Percentiles rank a stretch among this genome's conserved stretches.
Conservation (phyloP, 2,797 vertebrate genomes). For the Xyrichtys novacula region DNA sequence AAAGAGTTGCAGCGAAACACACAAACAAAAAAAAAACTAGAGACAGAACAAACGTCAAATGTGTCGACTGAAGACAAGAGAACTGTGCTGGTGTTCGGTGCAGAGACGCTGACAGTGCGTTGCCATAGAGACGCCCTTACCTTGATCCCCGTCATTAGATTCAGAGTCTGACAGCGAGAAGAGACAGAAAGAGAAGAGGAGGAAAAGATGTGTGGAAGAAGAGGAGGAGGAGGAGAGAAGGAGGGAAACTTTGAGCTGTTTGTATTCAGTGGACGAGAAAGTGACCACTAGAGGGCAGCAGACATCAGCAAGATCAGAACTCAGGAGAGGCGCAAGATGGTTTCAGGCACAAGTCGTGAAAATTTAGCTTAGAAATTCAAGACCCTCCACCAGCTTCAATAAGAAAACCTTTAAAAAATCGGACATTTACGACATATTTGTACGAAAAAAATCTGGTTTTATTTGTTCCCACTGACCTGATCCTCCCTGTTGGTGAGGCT, state of each 20-base stretch:
- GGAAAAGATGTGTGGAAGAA: constrained; percentile 46
- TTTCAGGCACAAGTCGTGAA: too few species aligned
- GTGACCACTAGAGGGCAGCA: constrained; percentile 57
- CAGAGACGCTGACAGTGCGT: not conserved
- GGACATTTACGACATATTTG: too few species aligned
- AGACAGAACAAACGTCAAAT: not conserved
- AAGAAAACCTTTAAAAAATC: too few species aligned
- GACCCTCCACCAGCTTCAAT: too few species aligned
- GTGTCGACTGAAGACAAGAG: not conserved
- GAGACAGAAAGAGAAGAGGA: constrained; percentile 20
- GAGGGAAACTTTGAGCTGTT: constrained; percentile 82
- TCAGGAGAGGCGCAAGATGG: too few species aligned
- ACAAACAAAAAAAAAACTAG: not conserved
- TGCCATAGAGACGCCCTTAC: constrained; percentile 82
- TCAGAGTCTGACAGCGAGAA: constrained; percentile 86
- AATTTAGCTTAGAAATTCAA: too few species aligned
- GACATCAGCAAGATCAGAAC: constrained; percentile 10
- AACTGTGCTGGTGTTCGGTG: not conserved
- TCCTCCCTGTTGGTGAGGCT: constrained; percentile 83
- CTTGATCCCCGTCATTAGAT: constrained; percentile 87
- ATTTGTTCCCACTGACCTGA: constrained; percentile 66
- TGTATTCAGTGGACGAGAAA: too few species aligned
- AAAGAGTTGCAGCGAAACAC: constrained; percentile 23
- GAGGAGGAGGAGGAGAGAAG: constrained; percentile 37
- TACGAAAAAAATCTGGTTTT: too few species aligned